These are phyloP conservation scores for Volucella inanis DNA, from an alignment of 2,888 invertebrate genomes.

Conservation along the genomic window DNA sequence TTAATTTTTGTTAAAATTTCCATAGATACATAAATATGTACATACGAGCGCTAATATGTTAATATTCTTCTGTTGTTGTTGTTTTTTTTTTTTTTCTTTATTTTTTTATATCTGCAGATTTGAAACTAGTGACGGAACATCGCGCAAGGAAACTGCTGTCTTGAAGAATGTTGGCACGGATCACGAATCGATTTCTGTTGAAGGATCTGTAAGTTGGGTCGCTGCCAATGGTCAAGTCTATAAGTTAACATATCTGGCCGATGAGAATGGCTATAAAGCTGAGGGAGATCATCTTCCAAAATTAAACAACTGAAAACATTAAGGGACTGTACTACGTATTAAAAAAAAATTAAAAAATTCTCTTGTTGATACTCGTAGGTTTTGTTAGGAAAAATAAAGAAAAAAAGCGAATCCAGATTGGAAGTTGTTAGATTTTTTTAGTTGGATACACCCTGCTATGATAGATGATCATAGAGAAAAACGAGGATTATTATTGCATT, in stretches of 20 bases:
- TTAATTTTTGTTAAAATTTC: not conserved
- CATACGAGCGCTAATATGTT: slow-evolving; percentile 19
- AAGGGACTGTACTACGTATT: slow-evolving; percentile 45
- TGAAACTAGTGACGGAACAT: slow-evolving; percentile 82
- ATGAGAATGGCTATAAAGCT: slow-evolving; percentile 80
- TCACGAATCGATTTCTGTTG: slow-evolving; percentile 81
- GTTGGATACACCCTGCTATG: too few species aligned
- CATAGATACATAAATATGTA: slow-evolving; percentile 7
- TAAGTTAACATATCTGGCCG: slow-evolving; percentile 83
- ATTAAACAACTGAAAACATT: slow-evolving; percentile 27
- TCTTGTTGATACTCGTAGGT: too few species aligned
- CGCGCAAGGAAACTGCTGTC: slow-evolving; percentile 80
- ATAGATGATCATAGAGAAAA: too few species aligned
- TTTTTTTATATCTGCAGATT: slow-evolving; percentile 76
- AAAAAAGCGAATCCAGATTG: too few species aligned
- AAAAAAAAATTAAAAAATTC: not conserved
- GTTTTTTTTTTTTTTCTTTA: not conserved
- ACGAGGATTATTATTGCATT: too few species aligned
- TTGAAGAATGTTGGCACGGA: slow-evolving; percentile 81
- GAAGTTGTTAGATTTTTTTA: too few species aligned
- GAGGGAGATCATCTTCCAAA: slow-evolving; percentile 79
- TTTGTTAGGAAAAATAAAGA: too few species aligned
- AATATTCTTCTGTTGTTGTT: not conserved
- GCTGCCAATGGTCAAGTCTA: slow-evolving; percentile 85
- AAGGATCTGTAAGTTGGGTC: slow-evolving; percentile 84